Percentiles rank a stretch among this genome's conserved stretches.
phyloP scores from a whole-genome alignment of 2,113 vertebrate species.

The Isurus oxyrinchus region DNA sequence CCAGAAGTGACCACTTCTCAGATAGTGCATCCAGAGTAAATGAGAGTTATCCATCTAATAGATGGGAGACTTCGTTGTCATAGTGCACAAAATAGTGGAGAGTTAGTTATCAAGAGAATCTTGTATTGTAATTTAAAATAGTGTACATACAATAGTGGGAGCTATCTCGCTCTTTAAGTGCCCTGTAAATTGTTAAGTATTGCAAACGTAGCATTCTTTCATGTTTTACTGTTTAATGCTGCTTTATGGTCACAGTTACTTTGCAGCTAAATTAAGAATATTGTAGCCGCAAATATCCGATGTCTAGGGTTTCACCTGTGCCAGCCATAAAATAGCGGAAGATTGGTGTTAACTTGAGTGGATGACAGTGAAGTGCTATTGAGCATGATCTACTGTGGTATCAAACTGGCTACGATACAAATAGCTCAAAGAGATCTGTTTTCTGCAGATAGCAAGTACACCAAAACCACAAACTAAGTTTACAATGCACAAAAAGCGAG shows the following conservation, averaged over 20 bases:
- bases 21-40: not conserved
- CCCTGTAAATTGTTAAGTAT: not conserved
- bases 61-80: not conserved
- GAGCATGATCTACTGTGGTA: constrained; percentile 34
- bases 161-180: not conserved
- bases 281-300: not conserved
- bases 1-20: not conserved
- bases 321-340: constrained; percentile 16
- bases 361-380: not conserved
- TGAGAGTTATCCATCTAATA: not conserved
- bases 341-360: not conserved
- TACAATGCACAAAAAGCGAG: constrained; percentile 36
- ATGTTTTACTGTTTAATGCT: not conserved
- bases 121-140: not conserved
- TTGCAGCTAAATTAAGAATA: constrained; percentile 8
- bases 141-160: not conserved
- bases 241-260: not conserved
- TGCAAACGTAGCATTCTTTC: not conserved
- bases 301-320: constrained; percentile 8
- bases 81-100: not conserved
- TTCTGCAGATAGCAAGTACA: constrained; percentile 41
- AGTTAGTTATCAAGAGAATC: too few relatives aligned
- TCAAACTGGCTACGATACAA: constrained; percentile 29
- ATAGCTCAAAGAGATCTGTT: constrained; percentile 38
- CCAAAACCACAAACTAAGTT: constrained; percentile 42